A percentile compares a stretch with the other conserved stretches of the same genome.
phyloP scores from a whole-genome alignment of 2,888 invertebrate species.

The Thymelicus acteon region DNA sequence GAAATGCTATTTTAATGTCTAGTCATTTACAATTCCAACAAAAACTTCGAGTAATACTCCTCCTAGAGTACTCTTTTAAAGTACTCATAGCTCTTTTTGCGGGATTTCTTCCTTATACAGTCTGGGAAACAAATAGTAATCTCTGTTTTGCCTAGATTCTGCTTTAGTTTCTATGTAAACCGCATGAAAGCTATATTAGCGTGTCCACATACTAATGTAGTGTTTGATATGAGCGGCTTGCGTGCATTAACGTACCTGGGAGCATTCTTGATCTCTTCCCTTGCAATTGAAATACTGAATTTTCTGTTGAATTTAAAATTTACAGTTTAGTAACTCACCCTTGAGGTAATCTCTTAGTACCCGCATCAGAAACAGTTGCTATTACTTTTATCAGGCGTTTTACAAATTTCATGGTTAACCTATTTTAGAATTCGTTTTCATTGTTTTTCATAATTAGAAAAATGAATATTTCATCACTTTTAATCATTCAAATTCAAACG shows the following conservation, averaged over 20 bases:
- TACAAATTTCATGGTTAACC: no score
- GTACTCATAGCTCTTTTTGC: constrained; percentile 6
- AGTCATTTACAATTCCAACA: no score
- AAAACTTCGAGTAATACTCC: no score
- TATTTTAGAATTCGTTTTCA: no score
- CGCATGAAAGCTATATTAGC: neutral
- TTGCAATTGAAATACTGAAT: constrained; percentile 5
- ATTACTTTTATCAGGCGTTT: no score
- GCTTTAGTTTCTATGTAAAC: neutral
- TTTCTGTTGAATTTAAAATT: no score
- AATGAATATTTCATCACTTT: no score
- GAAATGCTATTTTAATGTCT: no score
- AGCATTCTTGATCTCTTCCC: constrained; percentile 12
- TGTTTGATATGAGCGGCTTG: constrained; percentile 1
- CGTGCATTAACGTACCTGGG: constrained; percentile 1
- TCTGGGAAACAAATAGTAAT: neutral
- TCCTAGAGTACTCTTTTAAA: neutral
- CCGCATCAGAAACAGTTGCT: no score
- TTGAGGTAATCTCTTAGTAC: neutral
- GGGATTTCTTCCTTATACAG: constrained; percentile 8
- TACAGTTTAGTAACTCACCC: no score
- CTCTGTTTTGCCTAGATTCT: neutral
- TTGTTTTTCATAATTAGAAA: no score
- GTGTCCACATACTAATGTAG: neutral
- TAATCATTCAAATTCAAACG: no score